Evolutionary conservation across 2,113 vertebrate genomes (phyloP), one percentile per base, ranked within the genome.

Genomic region (Tringa solitaria): DNA sequence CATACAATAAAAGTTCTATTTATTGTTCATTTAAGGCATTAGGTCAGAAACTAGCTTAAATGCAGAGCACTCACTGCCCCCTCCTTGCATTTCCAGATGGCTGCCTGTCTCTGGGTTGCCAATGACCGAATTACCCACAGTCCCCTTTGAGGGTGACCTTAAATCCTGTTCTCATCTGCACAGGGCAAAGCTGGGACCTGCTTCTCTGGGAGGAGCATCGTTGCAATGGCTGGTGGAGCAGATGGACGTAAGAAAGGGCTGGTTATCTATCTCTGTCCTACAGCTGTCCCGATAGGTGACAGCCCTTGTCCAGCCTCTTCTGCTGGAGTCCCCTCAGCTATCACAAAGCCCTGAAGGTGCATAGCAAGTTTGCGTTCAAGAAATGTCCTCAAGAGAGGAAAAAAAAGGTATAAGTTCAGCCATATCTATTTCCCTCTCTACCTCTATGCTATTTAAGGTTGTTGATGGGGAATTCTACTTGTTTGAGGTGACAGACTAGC

Each of bases 121-220:
- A 39, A 0, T 24, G 30, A 41, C 6, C 33, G 9, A 60, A 67
- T 74, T 35, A 46, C 8, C 15, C 1, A 0, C 30, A 3, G 0
- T 35, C 8, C 9, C 6, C 7, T 50, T 24, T 35, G 20, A 67
- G 23, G 27, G 1, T 50, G 45, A 59, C 17, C 19, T 87, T 67
- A 70, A 77, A 75, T 50, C 33, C 27, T 61, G 15, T 50, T 11
- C n/a, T 80, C 20, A 46, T 22, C 61, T 30, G 19, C 0, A 0
- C 19, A 60, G 35, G 39, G 19, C 17, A 32, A 76, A 35, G 32
- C 57, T 72, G 76, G 54, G 72, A 74, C 32, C 59, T 77, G 9
- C 10, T 45, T 15, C 41, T 75, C 54, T 43, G n/a, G n/a, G 11
- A 37, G 12, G 11, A 53, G 11, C 5, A 4, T 12, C 27, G 17